Conservation (phyloP, 2,888 invertebrate genomes). For the Acrobasis consociella region DNA sequence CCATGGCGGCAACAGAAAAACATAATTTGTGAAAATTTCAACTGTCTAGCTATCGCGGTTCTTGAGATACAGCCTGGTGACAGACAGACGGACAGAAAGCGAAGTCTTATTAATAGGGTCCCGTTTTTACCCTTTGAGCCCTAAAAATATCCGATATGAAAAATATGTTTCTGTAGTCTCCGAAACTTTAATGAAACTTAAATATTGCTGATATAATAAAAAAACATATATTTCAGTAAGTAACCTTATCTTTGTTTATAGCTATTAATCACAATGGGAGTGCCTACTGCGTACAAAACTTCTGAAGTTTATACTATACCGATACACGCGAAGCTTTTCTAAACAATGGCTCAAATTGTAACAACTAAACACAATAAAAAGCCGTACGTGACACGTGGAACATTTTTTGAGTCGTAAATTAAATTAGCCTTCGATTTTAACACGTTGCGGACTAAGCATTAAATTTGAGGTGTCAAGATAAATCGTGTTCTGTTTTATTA, state of each 20-base stretch:
- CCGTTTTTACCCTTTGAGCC: too few species aligned
- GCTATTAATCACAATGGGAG: constrained; percentile 45
- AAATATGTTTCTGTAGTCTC: too few species aligned
- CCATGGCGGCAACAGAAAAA: too few species aligned
- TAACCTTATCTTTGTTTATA: constrained; percentile 49
- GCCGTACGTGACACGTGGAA: constrained; percentile 22
- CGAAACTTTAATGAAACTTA: background rate
- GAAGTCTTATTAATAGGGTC: too few species aligned
- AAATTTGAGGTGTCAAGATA: constrained; percentile 1
- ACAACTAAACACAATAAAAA: constrained; percentile 19
- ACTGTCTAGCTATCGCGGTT: too few species aligned
- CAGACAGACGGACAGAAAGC: too few species aligned
- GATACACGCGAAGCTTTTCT: constrained; percentile 32
- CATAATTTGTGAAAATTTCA: too few species aligned
- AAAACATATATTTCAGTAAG: constrained; percentile 33
- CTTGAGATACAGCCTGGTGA: too few species aligned
- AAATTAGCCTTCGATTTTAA: constrained; percentile 22
- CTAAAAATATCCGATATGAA: too few species aligned
- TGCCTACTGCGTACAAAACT: constrained; percentile 33
- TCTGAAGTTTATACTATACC: constrained; percentile 9
- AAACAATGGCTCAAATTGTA: constrained; percentile 47
- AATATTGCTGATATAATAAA: constrained; percentile 2
- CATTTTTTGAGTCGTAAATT: constrained; percentile 24
- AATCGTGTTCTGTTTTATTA: background rate
- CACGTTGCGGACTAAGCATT: constrained; percentile 15